These are phyloP conservation scores for Oreochromis grahami DNA, from an alignment of 2,797 vertebrate genomes.

Conservation along the genomic window DNA sequence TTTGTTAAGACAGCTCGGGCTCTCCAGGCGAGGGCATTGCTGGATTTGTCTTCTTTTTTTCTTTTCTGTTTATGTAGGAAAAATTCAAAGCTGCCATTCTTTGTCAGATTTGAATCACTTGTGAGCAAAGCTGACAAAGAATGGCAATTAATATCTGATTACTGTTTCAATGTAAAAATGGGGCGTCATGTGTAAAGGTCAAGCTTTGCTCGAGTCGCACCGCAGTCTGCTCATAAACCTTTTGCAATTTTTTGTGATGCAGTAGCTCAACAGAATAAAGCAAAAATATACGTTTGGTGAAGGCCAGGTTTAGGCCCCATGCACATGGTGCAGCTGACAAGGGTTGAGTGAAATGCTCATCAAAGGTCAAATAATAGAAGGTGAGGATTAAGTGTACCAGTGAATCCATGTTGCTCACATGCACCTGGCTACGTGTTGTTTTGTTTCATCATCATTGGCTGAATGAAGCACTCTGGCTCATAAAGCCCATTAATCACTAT, in stretches of 20 bases:
- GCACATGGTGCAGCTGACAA: background rate
- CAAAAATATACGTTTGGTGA: fast-evolving
- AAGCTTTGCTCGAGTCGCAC: background rate
- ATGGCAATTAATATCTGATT: background rate
- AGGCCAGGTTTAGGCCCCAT: background rate
- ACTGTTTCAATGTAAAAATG: background rate
- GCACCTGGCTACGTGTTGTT: background rate
- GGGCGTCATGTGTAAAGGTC: background rate
- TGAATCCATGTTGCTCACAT: background rate
- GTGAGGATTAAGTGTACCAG: background rate
- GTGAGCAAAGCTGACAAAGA: conserved; percentile 8
- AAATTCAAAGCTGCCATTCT: background rate
- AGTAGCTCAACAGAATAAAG: background rate
- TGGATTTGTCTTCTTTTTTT: background rate
- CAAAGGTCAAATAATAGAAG: background rate
- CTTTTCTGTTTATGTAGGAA: conserved; percentile 38
- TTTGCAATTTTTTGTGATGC: background rate
- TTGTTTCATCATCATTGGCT: conserved; percentile 33
- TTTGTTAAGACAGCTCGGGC: conserved; percentile 47
- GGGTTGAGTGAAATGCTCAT: background rate
- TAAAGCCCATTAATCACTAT: conserved; percentile 31
- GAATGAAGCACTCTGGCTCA: conserved; percentile 26
- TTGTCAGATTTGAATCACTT: background rate
- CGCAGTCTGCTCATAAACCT: background rate
- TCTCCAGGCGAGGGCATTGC: conserved; percentile 36